These are phyloP conservation scores for Caretta caretta DNA, from an alignment of 2,113 vertebrate genomes.

Conservation along the genomic window DNA sequence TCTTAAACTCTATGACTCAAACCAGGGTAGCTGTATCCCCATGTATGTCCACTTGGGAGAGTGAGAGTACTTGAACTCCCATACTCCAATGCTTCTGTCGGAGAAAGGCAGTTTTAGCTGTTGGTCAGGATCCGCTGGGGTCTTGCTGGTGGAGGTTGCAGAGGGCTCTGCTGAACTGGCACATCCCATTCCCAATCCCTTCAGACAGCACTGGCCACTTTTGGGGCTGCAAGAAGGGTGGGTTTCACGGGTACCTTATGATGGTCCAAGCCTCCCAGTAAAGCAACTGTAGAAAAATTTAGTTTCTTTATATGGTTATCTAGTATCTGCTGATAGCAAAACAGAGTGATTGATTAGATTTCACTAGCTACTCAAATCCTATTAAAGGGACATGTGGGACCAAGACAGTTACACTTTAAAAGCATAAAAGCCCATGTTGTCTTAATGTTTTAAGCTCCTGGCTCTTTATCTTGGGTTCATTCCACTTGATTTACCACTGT, in stretches of 20 bases:
- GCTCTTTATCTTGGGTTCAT: not conserved
- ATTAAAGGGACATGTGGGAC: not conserved
- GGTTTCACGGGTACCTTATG: not conserved
- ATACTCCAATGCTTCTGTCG: not conserved
- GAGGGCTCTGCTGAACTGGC: accelerated
- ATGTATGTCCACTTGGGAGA: not conserved
- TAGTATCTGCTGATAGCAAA: not conserved
- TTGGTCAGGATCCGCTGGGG: not conserved
- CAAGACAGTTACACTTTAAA: not conserved
- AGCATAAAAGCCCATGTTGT: not conserved
- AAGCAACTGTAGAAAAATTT: not conserved
- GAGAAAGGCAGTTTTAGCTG: not conserved
- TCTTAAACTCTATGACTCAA: not conserved
- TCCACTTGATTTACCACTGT: not conserved
- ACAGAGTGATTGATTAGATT: not conserved
- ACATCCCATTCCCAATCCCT: not conserved
- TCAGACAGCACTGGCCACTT: not conserved
- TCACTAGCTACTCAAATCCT: not conserved
- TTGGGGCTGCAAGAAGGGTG: not conserved
- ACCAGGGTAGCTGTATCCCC: not conserved
- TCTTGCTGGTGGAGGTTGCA: not conserved
- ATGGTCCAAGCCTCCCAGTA: not conserved
- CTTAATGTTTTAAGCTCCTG: not conserved
- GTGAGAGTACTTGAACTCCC: not conserved
- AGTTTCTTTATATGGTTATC: not conserved